These are phyloP conservation scores for Bryconaethiops microstoma DNA, from an alignment of 2,797 vertebrate species.

Conservation along the genomic window DNA sequence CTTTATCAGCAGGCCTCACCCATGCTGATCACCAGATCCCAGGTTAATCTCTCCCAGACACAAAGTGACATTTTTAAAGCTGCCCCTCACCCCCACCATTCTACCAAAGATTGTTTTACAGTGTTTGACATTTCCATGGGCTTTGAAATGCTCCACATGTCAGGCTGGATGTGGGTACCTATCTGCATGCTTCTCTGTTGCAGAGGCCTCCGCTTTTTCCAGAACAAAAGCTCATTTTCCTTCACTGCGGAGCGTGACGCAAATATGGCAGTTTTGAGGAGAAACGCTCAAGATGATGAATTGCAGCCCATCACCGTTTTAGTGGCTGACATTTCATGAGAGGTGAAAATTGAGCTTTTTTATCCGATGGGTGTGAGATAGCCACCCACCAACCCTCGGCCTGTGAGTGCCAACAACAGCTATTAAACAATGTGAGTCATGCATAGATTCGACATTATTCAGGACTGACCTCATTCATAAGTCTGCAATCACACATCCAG, in stretches of 20 bases:
- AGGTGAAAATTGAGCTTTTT: slow-evolving; percentile 65
- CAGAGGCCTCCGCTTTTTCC: slow-evolving; percentile 20
- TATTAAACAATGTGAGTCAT: slow-evolving; percentile 62
- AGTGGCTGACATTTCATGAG: slow-evolving; percentile 66
- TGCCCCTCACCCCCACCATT: slow-evolving; percentile 28
- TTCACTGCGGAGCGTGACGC: slow-evolving; percentile 41
- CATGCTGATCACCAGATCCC: slow-evolving; percentile 51
- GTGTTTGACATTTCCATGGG: slow-evolving; percentile 76
- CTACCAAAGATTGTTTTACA: slow-evolving; percentile 69
- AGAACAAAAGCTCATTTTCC: slow-evolving; percentile 45
- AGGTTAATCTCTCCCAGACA: slow-evolving; percentile 57
- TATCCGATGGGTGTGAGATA: slow-evolving; percentile 60
- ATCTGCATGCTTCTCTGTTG: slow-evolving; percentile 55
- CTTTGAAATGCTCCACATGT: slow-evolving; percentile 65
- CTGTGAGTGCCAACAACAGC: slow-evolving; percentile 65
- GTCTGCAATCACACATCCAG: slow-evolving; percentile 48
- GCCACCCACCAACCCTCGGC: slow-evolving; percentile 64
- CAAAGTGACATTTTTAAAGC: slow-evolving; percentile 59
- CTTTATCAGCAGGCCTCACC: slow-evolving; percentile 39
- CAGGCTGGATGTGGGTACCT: slow-evolving; percentile 67
- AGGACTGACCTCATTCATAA: slow-evolving; percentile 48
- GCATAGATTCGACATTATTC: slow-evolving; percentile 55
- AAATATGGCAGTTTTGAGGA: slow-evolving; percentile 27
- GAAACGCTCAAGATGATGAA: slow-evolving; percentile 70
- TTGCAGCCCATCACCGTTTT: slow-evolving; percentile 56